A percentile compares a stretch with the other conserved stretches of the same genome.
Conservation (phyloP, 1,140 invertebrate species). For the Lamellibrachia luymesi region DNA sequence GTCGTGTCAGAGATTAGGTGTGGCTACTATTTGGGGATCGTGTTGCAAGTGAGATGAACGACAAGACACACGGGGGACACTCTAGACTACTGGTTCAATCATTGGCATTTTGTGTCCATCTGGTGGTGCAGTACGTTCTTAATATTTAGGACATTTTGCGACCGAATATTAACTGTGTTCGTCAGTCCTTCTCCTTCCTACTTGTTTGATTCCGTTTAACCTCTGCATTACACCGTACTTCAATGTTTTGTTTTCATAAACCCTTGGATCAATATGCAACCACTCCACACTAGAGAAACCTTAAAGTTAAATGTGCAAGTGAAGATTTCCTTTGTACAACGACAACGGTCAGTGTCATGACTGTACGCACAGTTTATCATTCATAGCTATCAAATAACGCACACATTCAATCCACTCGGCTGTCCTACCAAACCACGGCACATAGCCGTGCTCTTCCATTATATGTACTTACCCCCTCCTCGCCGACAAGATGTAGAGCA, state of each 20-base stretch:
- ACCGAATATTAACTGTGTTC: too few relatives aligned
- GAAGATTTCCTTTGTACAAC: neutral
- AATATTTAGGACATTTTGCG: too few relatives aligned
- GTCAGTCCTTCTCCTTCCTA: too few relatives aligned
- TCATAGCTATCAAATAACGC: neutral
- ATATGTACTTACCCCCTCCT: conserved; percentile 69
- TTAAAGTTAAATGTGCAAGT: neutral
- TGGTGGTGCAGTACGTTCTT: too few relatives aligned
- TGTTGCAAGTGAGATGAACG: neutral
- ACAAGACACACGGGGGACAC: too few relatives aligned
- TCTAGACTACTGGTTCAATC: too few relatives aligned
- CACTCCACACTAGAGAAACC: neutral
- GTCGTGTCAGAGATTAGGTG: neutral
- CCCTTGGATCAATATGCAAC: neutral
- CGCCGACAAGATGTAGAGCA: conserved; percentile 86
- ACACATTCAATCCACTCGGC: neutral
- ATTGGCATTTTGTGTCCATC: too few relatives aligned
- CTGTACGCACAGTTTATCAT: neutral
- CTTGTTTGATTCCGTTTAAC: too few relatives aligned
- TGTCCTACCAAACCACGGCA: neutral
- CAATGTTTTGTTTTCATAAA: neutral
- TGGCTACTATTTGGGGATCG: neutral
- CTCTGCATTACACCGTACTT: too few relatives aligned
- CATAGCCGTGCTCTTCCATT: neutral
- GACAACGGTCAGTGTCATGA: neutral